Evolutionary conservation across 2,888 invertebrate species (phyloP).

Genomic region (Hypomecis atomaria): DNA sequence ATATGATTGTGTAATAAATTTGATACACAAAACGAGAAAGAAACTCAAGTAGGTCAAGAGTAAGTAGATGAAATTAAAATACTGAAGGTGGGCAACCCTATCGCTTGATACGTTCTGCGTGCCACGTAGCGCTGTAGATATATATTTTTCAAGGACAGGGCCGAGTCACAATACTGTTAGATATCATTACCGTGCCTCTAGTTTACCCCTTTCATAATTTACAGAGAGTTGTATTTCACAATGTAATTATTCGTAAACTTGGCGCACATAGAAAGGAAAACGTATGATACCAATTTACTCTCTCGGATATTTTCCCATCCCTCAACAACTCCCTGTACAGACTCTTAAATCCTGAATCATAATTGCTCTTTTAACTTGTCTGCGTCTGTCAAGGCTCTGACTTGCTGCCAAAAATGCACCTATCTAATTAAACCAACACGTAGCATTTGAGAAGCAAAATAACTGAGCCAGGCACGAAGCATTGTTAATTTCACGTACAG

Average conservation of each 20-base stretch:
- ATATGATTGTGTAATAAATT: no score
- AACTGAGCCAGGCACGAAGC: not conserved
- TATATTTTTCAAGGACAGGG: no score
- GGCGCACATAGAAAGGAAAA: not conserved
- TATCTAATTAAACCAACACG: slow-evolving; percentile 6
- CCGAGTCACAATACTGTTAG: no score
- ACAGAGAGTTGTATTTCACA: no score
- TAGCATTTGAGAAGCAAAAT: not conserved
- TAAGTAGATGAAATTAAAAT: no score
- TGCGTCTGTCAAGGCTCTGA: slow-evolving; percentile 22
- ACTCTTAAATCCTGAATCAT: slow-evolving; percentile 19
- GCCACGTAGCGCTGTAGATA: no score
- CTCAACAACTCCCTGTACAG: slow-evolving; percentile 1
- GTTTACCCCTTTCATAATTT: no score
- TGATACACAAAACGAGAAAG: no score
- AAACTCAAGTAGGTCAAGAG: no score
- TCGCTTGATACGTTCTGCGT: no score
- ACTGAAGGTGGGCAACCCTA: no score
- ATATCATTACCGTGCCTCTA: no score
- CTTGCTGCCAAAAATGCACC: slow-evolving; percentile 22
- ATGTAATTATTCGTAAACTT: not conserved
- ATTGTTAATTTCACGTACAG: not conserved
- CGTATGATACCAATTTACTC: not conserved
- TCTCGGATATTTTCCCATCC: not conserved
- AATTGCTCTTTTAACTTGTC: slow-evolving; percentile 26